Percentiles rank a stretch among this genome's conserved stretches.
These are phyloP conservation scores for Congeria kusceri DNA, from an alignment of 2,888 invertebrate genomes.

Conservation along the genomic window DNA sequence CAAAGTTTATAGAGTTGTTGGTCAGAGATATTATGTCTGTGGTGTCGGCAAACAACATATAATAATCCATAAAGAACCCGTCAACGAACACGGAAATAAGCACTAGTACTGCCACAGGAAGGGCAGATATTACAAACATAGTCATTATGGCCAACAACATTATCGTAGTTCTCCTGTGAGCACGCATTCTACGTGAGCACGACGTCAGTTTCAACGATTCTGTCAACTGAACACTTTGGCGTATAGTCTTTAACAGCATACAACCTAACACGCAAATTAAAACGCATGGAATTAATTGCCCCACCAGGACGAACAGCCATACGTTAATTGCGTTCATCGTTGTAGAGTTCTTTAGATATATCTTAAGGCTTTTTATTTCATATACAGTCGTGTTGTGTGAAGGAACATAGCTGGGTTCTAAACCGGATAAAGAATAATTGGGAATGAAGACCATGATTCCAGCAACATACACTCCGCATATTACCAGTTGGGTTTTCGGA, in stretches of 20 bases:
- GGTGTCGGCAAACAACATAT: constrained; percentile 89
- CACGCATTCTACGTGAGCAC: constrained; percentile 67
- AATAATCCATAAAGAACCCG: constrained; percentile 88
- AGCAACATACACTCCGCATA: constrained; percentile 86
- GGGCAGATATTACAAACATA: constrained; percentile 94
- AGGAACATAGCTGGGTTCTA: constrained; percentile 40
- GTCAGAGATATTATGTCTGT: constrained; percentile 96
- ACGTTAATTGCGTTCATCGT: constrained; percentile 88
- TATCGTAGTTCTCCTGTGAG: constrained; percentile 91
- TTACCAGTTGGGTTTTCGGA: constrained; percentile 86
- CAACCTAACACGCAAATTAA: constrained; percentile 91
- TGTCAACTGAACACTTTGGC: constrained; percentile 73
- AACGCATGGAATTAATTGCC: constrained; percentile 95
- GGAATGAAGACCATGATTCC: constrained; percentile 78
- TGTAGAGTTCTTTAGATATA: constrained; percentile 46
- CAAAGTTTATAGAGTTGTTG: constrained; percentile 96
- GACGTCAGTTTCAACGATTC: constrained; percentile 72
- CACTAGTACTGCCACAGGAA: constrained; percentile 92
- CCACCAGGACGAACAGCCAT: constrained; percentile 96
- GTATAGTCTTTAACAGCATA: constrained; percentile 84
- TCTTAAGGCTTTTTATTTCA: constrained; percentile 57
- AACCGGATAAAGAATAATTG: constrained; percentile 72
- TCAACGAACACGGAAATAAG: constrained; percentile 92
- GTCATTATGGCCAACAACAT: constrained; percentile 92
- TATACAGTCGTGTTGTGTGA: constrained; percentile 63